Evolutionary conservation across 35 echinoderm and acorn worm species (phyloP).

Genomic region (Apostichopus parvimensis): DNA sequence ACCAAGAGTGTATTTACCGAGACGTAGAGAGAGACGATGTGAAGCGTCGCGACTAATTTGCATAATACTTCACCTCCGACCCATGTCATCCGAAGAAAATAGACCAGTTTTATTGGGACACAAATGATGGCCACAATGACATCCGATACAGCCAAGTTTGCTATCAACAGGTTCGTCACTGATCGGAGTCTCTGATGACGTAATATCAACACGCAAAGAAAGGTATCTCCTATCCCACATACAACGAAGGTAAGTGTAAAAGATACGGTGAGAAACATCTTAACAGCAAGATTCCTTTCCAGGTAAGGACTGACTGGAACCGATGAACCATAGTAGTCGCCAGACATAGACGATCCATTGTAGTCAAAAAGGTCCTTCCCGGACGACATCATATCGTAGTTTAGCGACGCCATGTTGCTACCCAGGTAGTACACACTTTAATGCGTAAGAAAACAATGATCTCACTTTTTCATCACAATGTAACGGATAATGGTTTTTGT

Average conservation of each 20-base stretch:
- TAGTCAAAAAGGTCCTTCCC: too few relatives aligned
- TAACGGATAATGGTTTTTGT: too few relatives aligned
- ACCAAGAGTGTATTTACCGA: conserved; percentile 93
- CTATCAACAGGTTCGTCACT: conserved; percentile 94
- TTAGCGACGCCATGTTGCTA: too few relatives aligned
- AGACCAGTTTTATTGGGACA: conserved; percentile 75
- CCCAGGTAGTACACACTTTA: too few relatives aligned
- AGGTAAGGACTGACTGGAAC: neutral
- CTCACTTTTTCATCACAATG: too few relatives aligned
- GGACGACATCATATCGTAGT: too few relatives aligned
- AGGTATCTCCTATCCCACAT: conserved; percentile 80
- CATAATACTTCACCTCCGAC: conserved; percentile 67
- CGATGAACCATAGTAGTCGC: too few relatives aligned
- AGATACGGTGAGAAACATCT: conserved; percentile 69
- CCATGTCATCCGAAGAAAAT: conserved; percentile 75
- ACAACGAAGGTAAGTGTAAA: conserved; percentile 75
- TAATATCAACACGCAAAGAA: conserved; percentile 79
- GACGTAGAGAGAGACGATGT: conserved; percentile 79
- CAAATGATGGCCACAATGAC: conserved; percentile 75
- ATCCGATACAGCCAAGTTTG: conserved; percentile 86
- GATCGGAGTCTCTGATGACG: conserved; percentile 73
- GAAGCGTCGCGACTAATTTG: conserved; percentile 70
- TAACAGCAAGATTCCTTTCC: conserved; percentile 27
- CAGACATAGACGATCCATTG: too few relatives aligned
- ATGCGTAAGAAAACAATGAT: too few relatives aligned